Base-by-base conservation (phyloP, 2,797 vertebrate species). In the Coranthus polyacanthus region DNA sequence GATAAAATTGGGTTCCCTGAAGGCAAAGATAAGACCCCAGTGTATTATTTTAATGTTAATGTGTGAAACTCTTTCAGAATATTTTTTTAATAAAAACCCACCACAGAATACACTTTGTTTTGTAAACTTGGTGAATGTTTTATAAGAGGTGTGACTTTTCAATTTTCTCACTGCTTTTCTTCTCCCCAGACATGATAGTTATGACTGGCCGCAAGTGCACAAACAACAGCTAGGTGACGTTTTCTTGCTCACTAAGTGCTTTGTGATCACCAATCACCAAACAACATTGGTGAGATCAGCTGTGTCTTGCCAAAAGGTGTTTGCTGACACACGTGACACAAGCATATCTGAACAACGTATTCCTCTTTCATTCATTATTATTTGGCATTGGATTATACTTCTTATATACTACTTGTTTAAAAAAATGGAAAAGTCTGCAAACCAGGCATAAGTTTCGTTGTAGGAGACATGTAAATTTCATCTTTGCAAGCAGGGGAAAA, bases 1-100 rank as follows among this genome's bases (percentile, higher is more conserved):
- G 16, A 67, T 68, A 18, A 71, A 60, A 54, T 57, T 22, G 4
- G 5, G 55, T 47, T 43, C 41, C 12, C 26, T 3, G 15, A 54
- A 37, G 49, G 34, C 20, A 56, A 10, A 36, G 15, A 62, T 50
- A 64, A 63, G 13, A 15, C 15, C 16, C 41, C 18, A 51, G 2
- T 5, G 24, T 54, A 32, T 57, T 24, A 6, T 29, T 56, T n/a
- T 46, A 38, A 71, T 64, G 9, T 56, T 36, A 0, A 29, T 55
- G 13, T 55, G 13, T 61, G 45, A 59, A 57, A 53, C 13, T 9
- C 16, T 32, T 50, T 11, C n/a, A 62, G 6, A 43, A 36, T 13
- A 12, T 47, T 6, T 5, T n/a, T 39, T 34, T 21, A 29, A 76
- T 49, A 52, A 6, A 71, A 6, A 62, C 11, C 15, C 6, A 51